Evolutionary conservation across 2,888 invertebrate genomes (phyloP), one percentile per base, ranked within the genome.

Genomic region (Pachliopta kotzebuea): DNA sequence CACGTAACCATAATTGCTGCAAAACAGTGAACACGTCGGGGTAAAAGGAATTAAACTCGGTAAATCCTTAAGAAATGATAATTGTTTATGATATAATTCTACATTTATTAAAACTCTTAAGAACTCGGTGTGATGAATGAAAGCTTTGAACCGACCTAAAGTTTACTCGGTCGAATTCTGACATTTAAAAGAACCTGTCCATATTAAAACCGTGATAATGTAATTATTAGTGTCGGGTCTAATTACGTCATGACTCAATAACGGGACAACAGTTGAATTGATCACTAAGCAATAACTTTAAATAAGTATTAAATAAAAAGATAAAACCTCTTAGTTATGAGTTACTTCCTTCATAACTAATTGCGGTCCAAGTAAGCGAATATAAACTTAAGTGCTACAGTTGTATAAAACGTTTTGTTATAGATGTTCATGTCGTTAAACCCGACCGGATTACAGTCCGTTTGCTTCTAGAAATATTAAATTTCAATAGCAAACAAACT

Each of bases 251-350:
- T 60, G 55, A 63, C 21, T 63, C 56, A 45, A 14, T 49, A 65
- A 65, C 57, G 65, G 65, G 31, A 61, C 54, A 31, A 23, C 21
- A 61, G 53, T 54, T 21, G 23, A 65, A 24, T 29, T 14, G 18
- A 60, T 56, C 20, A 23, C 54, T 37, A 57, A 21, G 20, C 31
- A 57, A 45, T 49, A 54, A 45, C 24, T 54, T 21, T 63, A 31
- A 63, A 53, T 60, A 56, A 65, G 60, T 8, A 21, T 59, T 55
- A 50, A 66, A 62, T 52, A 62, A 62, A 66, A 26, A 26, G 17
- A 65, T 65, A 66, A 58, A 65, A 58, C 61, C 50, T 57, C 7
- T 65, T 49, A 49, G 53, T 65, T 54, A 61, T 61, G 53, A 61
- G 24, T 61, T 45, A 61, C 49, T 58, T 65, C 65, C 60, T 60